These are phyloP conservation scores for Rhinoderma darwinii DNA, from an alignment of 2,113 vertebrate genomes.

Conservation along the genomic window DNA sequence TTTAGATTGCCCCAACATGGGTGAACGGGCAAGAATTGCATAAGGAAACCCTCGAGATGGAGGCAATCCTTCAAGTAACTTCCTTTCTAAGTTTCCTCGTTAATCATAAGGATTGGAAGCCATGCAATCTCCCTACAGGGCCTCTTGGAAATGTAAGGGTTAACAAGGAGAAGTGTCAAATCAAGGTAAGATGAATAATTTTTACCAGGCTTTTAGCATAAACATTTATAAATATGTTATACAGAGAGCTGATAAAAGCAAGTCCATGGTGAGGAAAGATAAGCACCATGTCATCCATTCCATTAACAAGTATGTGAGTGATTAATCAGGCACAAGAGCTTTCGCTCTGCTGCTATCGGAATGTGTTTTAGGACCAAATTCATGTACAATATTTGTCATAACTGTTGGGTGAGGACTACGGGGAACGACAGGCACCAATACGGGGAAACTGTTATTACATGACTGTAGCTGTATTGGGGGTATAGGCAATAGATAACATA, in stretches of 20 bases:
- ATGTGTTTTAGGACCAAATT: conserved; percentile 12
- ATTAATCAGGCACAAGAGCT: conserved; percentile 41
- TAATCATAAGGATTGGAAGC: background rate
- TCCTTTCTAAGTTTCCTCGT: background rate
- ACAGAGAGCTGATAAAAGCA: conserved; percentile 58
- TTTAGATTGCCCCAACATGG: background rate
- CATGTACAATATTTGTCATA: background rate
- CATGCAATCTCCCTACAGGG: background rate
- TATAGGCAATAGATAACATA: no score
- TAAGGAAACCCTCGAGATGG: no score
- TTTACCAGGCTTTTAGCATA: conserved; percentile 13
- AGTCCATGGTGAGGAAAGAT: conserved; percentile 54
- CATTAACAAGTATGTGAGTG: conserved; percentile 54
- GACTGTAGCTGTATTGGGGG: background rate
- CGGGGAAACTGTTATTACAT: background rate
- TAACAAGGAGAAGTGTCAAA: conserved; percentile 53
- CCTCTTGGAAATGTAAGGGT: conserved; percentile 22
- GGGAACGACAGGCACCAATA: background rate
- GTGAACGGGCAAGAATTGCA: background rate
- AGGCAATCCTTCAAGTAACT: background rate
- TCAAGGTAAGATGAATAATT: conserved; percentile 57
- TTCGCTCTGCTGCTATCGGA: background rate
- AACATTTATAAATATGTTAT: conserved; percentile 53
- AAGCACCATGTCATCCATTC: conserved; percentile 55
- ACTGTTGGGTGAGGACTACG: background rate